A percentile compares a stretch with the other conserved stretches of the same genome.
These are phyloP conservation scores for Halictus quadricinctus DNA, from an alignment of 2,888 invertebrate species.

Conservation along the genomic window DNA sequence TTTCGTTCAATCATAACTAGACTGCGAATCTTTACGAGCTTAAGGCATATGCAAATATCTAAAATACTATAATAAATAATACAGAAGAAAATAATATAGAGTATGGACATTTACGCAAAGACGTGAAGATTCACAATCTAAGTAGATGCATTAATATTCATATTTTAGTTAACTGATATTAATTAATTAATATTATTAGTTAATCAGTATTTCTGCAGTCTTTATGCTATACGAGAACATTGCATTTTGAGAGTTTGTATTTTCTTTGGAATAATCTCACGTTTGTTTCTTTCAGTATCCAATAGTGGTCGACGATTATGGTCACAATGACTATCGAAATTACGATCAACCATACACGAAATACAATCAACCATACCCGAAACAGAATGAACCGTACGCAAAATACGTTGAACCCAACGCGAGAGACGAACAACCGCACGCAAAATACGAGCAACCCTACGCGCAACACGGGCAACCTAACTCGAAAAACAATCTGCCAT, in stretches of 20 bases:
- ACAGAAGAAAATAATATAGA: too few species aligned
- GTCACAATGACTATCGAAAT: constrained; percentile 67
- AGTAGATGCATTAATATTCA: too few species aligned
- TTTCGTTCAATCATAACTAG: not conserved
- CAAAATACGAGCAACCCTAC: not conserved
- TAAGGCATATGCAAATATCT: not conserved
- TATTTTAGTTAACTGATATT: too few species aligned
- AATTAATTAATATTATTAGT: too few species aligned
- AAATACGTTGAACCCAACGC: not conserved
- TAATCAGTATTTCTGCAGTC: too few species aligned
- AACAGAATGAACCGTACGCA: not conserved
- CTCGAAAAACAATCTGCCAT: not conserved
- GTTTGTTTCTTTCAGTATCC: constrained; percentile 25
- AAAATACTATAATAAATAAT: not conserved
- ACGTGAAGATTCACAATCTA: too few species aligned
- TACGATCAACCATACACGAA: constrained; percentile 33
- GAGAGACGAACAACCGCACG: not conserved
- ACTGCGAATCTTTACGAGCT: not conserved
- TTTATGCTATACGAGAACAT: too few species aligned
- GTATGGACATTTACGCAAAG: too few species aligned
- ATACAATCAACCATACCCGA: not conserved
- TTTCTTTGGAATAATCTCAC: not conserved
- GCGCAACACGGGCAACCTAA: not conserved
- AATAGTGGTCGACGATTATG: constrained; percentile 57
- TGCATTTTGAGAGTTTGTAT: not conserved